Evolutionary conservation across 2,113 vertebrate genomes (phyloP), one percentile per base, ranked within the genome.

Genomic region (Lophius piscatorius): DNA sequence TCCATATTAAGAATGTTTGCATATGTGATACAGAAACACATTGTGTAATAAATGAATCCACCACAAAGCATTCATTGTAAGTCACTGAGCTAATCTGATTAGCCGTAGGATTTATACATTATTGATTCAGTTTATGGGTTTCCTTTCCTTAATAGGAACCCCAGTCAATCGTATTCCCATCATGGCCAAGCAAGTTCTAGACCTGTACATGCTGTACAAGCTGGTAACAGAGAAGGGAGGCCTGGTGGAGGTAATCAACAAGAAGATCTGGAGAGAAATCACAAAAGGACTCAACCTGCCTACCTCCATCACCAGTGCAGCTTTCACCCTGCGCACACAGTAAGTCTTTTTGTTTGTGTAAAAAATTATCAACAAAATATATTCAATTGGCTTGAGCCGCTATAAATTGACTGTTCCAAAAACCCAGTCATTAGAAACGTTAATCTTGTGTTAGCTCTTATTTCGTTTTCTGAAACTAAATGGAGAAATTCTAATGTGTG

Each of bases 221-320:
- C 92, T 98, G 85, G 96, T 98, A 83, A 99, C 97, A 0, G 97
- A 98, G 71, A 99, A 99, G 44, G 97, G 97, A 0, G 97, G 97
- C 8, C 90, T 99, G 74, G 97, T 98, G 78, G 97, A 98, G 79
- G 96, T 98, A 40, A 98, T 98, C 91, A 98, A 98, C 87, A 98
- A 96, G 90, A 99, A 99, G 81, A 98, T 99, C 83, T 99, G 97
- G 97, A 89, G 97, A 69, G 97, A 99, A 87, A 96, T 99, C 90
- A 98, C 97, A 81, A 98, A 98, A 84, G 97, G 97, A 83, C 92
- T 98, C 60, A 97, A 95, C 76, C 91, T 98, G 69, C 97, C 97
- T 72, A 98, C 96, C 3, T 98, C 97, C 76, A 99, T 98, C 90
- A 98, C 97, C 89, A 98, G 96, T 0, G 97, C 96, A 0, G 97